A percentile compares a stretch with the other conserved stretches of the same genome.
Conservation (phyloP, 2,888 invertebrate species). For the Gymnosoma rotundatum region DNA sequence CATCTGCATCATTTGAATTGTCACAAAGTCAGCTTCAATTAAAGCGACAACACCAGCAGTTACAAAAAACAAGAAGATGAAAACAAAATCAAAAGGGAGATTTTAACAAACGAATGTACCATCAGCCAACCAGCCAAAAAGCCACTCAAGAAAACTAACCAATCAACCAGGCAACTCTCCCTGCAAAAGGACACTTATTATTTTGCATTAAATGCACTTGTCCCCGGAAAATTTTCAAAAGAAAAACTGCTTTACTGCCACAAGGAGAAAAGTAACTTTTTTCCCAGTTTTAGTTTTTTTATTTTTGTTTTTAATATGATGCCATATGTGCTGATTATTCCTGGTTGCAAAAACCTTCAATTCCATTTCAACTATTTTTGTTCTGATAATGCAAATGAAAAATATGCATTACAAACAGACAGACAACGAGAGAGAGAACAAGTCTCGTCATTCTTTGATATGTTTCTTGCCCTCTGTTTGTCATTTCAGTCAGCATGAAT, state of each 20-base stretch:
- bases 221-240: constrained; percentile 24
- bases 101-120: constrained; percentile 42
- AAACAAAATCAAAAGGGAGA: constrained; percentile 45
- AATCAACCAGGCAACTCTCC: constrained; percentile 8
- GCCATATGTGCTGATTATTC: constrained; percentile 57
- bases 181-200: constrained; percentile 49
- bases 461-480: constrained; percentile 38
- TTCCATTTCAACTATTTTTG: constrained; percentile 22
- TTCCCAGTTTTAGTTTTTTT: constrained; percentile 20
- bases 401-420: constrained; percentile 47
- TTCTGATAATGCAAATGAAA: constrained; percentile 34
- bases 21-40: constrained; percentile 81
- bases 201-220: constrained; percentile 66
- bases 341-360: constrained; percentile 17
- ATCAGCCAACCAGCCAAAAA: constrained; percentile 5
- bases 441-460: constrained; percentile 41
- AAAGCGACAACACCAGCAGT: constrained; percentile 72
- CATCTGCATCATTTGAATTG: constrained; percentile 76
- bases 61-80: constrained; percentile 33
- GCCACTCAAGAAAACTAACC: too few relatives aligned
- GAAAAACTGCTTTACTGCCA: constrained; percentile 23
- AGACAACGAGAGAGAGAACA: constrained; percentile 15
- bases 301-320: not conserved
- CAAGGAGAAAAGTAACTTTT: constrained; percentile 25
- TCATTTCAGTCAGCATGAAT: constrained; percentile 29